Evolutionary conservation across 2,113 vertebrate species (phyloP).

Genomic region (Empidonax traillii): DNA sequence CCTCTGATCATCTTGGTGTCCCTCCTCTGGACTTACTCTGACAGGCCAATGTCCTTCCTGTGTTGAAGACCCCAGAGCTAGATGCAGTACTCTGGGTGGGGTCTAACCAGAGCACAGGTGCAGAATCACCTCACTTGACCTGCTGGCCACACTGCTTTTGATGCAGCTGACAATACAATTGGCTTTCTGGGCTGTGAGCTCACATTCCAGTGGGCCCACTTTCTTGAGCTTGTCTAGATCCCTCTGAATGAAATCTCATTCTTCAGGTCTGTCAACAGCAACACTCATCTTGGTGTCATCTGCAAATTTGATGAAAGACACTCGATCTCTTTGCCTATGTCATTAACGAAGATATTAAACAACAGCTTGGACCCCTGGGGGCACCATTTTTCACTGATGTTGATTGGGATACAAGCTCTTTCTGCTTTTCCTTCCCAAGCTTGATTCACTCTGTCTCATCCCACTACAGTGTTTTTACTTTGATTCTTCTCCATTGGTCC

Average conservation of each 20-base stretch:
- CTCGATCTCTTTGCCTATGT: not conserved
- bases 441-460: not conserved
- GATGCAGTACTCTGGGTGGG: fast-evolving
- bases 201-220: not conserved
- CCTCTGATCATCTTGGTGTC: not conserved
- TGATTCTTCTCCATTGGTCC: not conserved
- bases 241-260: not conserved
- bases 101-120: not conserved
- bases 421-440: not conserved
- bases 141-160: fast-evolving
- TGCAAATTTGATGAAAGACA: not conserved
- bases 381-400: not conserved
- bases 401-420: not conserved
- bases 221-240: fast-evolving
- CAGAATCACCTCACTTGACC: not conserved
- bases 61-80: not conserved
- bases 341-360: not conserved
- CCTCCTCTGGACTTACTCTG: not conserved
- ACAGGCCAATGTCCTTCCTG: not conserved
- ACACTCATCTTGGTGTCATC: not conserved
- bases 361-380: not conserved
- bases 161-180: not conserved
- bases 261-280: not conserved
- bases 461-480: not conserved
- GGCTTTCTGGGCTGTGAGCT: not conserved